Evolutionary conservation across 2,888 invertebrate genomes (phyloP), one percentile per base, ranked within the genome.

Genomic region (Sphinx pinastri): DNA sequence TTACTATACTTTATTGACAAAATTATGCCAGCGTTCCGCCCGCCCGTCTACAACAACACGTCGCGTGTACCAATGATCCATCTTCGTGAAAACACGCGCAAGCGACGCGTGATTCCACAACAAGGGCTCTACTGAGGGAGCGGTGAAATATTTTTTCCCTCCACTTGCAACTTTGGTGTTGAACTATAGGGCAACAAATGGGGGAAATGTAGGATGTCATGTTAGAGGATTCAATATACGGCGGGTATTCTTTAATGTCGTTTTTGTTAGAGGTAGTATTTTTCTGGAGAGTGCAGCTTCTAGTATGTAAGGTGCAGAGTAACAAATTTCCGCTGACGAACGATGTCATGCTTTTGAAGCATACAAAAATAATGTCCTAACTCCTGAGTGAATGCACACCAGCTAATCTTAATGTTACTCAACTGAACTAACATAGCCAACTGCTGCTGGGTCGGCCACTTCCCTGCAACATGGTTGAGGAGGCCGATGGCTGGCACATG

Each of bases 101-200:
- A 86, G 89, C 88, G 88, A 91, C 92, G 92, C 92, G 92, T 93
- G 93, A 92, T 93, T 92, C 93, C 87, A 88, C 91, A 88, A 88
- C 91, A 89, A 90, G 93, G 93, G 92, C 86, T 89, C 84, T 83
- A 74, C 76, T 72, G 81, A 72, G 88, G 86, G 85, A 79, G 80
- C 74, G 72, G 87, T 88, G 88, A 89, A 90, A 91, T 91, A 91
- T 92, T 88, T 91, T 90, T 90, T 91, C 88, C 81, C 84, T 86
- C 83, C 84, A 80, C 81, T 77, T 70, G 73, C 76, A 88, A 91
- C 84, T 88, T 89, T 84, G 81, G 83, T 85, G 88, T 85, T 84
- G 88, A 90, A 88, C 86, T 86, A 81, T 80, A 76, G 74, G 84
- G 87, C 88, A 89, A 85, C 84, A 85, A 85, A 85, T 85, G 84